Evolutionary conservation across 2,888 invertebrate species (phyloP).

Genomic region (Heteromyza rotundicornis): DNA sequence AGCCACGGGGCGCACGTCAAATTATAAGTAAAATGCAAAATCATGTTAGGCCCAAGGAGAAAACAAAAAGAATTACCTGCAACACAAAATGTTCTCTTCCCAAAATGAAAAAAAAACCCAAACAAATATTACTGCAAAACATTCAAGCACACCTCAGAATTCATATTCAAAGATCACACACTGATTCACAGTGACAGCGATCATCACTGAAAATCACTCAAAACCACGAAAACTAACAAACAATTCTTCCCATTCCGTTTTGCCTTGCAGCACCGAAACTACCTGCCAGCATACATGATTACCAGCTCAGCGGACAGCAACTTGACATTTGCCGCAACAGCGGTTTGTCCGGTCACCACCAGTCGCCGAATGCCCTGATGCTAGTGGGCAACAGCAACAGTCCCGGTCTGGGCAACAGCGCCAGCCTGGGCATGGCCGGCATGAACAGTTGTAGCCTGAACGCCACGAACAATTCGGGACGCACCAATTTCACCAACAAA

Average conservation of each 20-base stretch:
- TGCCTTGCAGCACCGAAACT: slow-evolving; percentile 70
- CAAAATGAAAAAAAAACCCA: slow-evolving; percentile 26
- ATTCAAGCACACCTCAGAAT: slow-evolving; percentile 23
- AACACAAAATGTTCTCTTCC: slow-evolving; percentile 12
- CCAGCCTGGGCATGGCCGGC: slow-evolving; percentile 26
- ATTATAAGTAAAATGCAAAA: slow-evolving; percentile 53
- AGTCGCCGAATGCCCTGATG: slow-evolving; percentile 43
- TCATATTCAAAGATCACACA: slow-evolving; percentile 39
- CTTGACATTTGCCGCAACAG: slow-evolving; percentile 57
- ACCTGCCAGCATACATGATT: slow-evolving; percentile 66
- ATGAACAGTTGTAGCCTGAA: slow-evolving; percentile 50
- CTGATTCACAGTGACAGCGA: slow-evolving; percentile 58
- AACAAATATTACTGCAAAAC: slow-evolving; percentile 15
- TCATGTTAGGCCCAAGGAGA: slow-evolving; percentile 41
- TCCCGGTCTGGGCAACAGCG: slow-evolving; percentile 43
- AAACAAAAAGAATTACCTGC: slow-evolving; percentile 15
- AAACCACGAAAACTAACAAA: slow-evolving; percentile 34
- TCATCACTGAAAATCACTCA: slow-evolving; percentile 46
- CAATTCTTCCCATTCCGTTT: slow-evolving; percentile 15
- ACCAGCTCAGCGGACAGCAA: slow-evolving; percentile 60
- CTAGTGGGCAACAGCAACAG: slow-evolving; percentile 32
- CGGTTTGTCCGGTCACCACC: slow-evolving; percentile 36
- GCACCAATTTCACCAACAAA: slow-evolving; percentile 99
- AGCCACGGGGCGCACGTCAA: slow-evolving; percentile 58
- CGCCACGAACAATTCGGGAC: slow-evolving; percentile 79